phyloP scores from a whole-genome alignment of 2,888 invertebrate genomes.

The Sinentomon sp. region DNA sequence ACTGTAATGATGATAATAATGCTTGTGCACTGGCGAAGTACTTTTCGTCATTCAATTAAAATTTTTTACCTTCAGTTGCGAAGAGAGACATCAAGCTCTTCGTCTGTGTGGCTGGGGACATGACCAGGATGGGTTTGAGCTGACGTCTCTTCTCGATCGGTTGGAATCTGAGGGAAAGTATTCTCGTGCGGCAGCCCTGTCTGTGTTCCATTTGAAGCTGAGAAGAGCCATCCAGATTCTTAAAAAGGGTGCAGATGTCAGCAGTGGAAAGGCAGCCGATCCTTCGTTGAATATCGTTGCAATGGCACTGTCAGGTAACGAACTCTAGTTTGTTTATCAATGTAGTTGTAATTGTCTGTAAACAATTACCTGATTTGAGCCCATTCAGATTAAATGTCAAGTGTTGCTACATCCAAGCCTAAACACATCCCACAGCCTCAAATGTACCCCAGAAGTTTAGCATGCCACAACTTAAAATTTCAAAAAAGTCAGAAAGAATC shows the following conservation, averaged over 20 bases:
- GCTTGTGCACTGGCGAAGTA: too few relatives aligned
- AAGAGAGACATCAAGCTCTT: constrained; percentile 47
- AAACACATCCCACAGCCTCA: too few relatives aligned
- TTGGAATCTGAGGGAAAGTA: constrained; percentile 35
- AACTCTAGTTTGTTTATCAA: too few relatives aligned
- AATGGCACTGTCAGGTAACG: constrained; percentile 45
- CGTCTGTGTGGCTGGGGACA: constrained; percentile 72
- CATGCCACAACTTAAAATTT: too few relatives aligned
- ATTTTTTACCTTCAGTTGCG: constrained; percentile 26
- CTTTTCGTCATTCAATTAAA: too few relatives aligned
- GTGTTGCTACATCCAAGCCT: too few relatives aligned
- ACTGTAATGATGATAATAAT: too few relatives aligned
- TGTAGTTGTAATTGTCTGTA: too few relatives aligned
- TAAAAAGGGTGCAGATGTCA: constrained; percentile 32
- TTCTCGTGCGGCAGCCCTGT: constrained; percentile 70
- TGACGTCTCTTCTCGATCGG: constrained; percentile 30
- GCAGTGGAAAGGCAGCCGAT: constrained; percentile 15
- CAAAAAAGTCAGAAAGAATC: too few relatives aligned
- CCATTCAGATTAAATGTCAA: too few relatives aligned
- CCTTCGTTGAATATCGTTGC: constrained; percentile 34
- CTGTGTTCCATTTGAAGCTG: constrained; percentile 65
- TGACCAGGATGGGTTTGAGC: constrained; percentile 32
- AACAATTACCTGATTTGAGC: too few relatives aligned
- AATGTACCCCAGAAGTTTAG: too few relatives aligned
- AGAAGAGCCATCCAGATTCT: constrained; percentile 60